A percentile compares a stretch with the other conserved stretches of the same genome.
phyloP scores from a whole-genome alignment of 2,113 vertebrate species.

The Megaleporinus macrocephalus region DNA sequence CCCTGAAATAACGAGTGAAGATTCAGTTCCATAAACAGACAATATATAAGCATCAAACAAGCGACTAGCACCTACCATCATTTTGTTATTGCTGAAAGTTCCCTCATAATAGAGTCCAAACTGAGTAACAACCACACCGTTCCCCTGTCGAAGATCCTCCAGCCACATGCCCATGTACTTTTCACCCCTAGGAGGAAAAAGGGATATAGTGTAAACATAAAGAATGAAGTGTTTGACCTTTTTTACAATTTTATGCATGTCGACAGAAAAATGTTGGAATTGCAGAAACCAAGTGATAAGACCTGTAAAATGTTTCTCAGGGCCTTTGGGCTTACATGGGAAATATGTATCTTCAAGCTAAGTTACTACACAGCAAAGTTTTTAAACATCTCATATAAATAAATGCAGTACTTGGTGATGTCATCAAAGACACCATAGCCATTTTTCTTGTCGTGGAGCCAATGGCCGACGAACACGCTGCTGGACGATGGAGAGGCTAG shows the following conservation, averaged over 20 bases:
- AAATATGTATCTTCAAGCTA: too few relatives aligned
- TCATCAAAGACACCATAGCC: constrained; percentile 96
- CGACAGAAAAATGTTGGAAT: too few relatives aligned
- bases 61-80: constrained; percentile 84
- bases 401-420: constrained; percentile 86
- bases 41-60: background rate
- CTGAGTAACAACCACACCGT: constrained; percentile 91
- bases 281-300: too few relatives aligned
- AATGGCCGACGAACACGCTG: constrained; percentile 97
- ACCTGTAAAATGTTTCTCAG: too few relatives aligned
- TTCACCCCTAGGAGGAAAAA: constrained; percentile 83
- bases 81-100: constrained; percentile 90
- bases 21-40: background rate
- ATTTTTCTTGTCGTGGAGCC: constrained; percentile 90
- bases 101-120: constrained; percentile 94
- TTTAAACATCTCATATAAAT: too few relatives aligned
- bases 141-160: constrained; percentile 90
- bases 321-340: too few relatives aligned
- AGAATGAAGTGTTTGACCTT: too few relatives aligned
- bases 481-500: constrained; percentile 87
- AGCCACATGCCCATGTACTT: constrained; percentile 98
- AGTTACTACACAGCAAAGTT: too few relatives aligned
- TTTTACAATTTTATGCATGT: too few relatives aligned
- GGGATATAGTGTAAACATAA: too few relatives aligned
- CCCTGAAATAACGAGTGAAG: constrained; percentile 77